Percentiles rank a stretch among this genome's conserved stretches.
These are phyloP conservation scores for Diarsia mendica DNA, from an alignment of 2,888 invertebrate species.

Conservation along the genomic window DNA sequence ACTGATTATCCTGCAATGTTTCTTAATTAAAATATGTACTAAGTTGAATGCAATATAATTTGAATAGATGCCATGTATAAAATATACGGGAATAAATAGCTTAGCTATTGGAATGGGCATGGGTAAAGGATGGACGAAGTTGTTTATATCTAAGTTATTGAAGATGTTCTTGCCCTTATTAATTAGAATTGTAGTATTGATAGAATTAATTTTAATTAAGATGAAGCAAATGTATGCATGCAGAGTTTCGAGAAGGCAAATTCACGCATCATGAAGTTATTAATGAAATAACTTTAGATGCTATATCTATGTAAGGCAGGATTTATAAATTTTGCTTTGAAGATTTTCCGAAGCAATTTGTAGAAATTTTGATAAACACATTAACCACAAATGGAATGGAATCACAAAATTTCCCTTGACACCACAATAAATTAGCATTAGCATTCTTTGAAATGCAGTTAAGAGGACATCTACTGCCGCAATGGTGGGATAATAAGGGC, in stretches of 20 bases:
- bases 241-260: background rate
- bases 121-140: background rate
- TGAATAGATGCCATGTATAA: constrained; percentile 20
- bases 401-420: background rate
- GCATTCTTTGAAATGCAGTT: background rate
- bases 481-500: background rate
- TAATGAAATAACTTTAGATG: constrained; percentile 10
- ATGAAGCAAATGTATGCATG: constrained; percentile 6
- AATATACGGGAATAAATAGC: constrained; percentile 1
- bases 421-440: background rate
- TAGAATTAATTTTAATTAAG: constrained; percentile 18
- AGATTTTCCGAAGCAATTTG: background rate
- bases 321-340: background rate
- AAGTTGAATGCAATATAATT: constrained; percentile 36
- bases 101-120: too few relatives aligned
- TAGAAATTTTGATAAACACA: background rate
- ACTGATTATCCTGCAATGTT: constrained; percentile 55
- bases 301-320: constrained; percentile 2
- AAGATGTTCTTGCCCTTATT: background rate
- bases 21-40: constrained; percentile 57
- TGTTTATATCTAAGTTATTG: constrained; percentile 5
- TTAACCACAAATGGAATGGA: background rate
- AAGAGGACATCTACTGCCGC: background rate
- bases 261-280: constrained; percentile 21
- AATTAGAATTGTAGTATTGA: background rate